A percentile compares a stretch with the other conserved stretches of the same genome.
Evolutionary conservation across 2,797 vertebrate genomes (phyloP).

Genomic region (Lepilemur ruficaudatus): DNA sequence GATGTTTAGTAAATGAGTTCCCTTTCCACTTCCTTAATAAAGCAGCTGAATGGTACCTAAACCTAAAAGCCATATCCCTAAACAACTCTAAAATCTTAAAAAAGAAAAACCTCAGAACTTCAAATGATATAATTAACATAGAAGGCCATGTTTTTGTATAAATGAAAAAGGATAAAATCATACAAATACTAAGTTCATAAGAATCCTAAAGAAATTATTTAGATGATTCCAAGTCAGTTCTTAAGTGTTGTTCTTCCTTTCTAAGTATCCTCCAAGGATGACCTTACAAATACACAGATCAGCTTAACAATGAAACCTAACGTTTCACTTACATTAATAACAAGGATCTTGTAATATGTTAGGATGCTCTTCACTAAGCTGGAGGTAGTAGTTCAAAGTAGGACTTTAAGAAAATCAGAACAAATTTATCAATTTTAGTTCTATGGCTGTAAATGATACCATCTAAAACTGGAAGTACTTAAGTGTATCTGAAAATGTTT

Average conservation of each 20-base stretch:
- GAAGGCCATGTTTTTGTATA: neutral
- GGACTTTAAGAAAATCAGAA: neutral
- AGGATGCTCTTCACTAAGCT: neutral
- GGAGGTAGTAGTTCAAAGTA: neutral
- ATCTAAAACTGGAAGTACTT: neutral
- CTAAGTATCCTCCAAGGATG: neutral
- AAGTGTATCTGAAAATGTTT: neutral
- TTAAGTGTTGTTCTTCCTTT: neutral
- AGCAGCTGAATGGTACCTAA: neutral
- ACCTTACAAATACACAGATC: neutral
- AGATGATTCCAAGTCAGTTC: neutral
- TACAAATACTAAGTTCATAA: neutral
- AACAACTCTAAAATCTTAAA: neutral
- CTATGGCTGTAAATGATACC: neutral
- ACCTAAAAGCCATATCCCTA: neutral
- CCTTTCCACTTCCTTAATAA: neutral
- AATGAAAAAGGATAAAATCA: neutral
- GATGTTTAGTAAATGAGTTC: neutral
- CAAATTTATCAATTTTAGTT: neutral
- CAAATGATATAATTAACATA: neutral
- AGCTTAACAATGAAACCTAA: neutral
- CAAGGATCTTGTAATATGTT: neutral
- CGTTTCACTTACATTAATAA: neutral
- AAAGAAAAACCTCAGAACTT: neutral
- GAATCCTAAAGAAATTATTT: neutral